Evolutionary conservation across 2,113 vertebrate genomes (phyloP), one percentile per base, ranked within the genome.

Genomic region (Sturnus vulgaris): DNA sequence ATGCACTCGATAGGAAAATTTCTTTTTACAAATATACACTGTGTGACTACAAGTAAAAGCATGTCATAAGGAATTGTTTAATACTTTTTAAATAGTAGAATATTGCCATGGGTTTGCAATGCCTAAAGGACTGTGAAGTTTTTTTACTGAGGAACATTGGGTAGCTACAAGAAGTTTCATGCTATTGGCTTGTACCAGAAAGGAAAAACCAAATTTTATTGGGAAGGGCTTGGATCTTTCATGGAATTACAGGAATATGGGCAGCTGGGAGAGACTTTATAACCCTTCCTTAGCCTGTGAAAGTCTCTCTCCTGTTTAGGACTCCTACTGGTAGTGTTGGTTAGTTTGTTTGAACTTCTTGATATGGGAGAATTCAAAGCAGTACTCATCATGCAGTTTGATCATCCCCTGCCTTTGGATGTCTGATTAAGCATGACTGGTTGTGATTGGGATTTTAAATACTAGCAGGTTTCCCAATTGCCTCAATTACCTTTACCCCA

Each of bases 351-450:
- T 77, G 53, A 88, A 70, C 42, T 69, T 78, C 35, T 83, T 3
- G 2, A 30, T 47, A 76, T 2, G 2, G 31, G 27, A 44, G 81
- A 88, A 73, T 81, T 44, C 68, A 42, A 61, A 47, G 65, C 64
- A 83, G 30, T 70, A 82, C 19, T 75, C 49, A 64, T 10, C 49
- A 52, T 79, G 44, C 80, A 64, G 52, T 40, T 86, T 82, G 92
- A 57, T 91, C 59, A 90, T 70, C 60, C 25, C 60, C 56, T 86
- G 69, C 59, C 31, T 86, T 78, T 40, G 61, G 64, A 37, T 91
- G 22, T 70, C 88, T 94, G 81, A 93, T 89, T 94, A 94, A 95
- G 91, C 28, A 46, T 97, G 94, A 97, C 94, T 79, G 63, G 37
- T 27, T 95, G 77, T 78, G 91, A 79, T 12, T 89, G 77, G 80